Evolutionary conservation across 2,888 invertebrate species (phyloP), one percentile per base, ranked within the genome.

Genomic region (Thelaira solivaga): DNA sequence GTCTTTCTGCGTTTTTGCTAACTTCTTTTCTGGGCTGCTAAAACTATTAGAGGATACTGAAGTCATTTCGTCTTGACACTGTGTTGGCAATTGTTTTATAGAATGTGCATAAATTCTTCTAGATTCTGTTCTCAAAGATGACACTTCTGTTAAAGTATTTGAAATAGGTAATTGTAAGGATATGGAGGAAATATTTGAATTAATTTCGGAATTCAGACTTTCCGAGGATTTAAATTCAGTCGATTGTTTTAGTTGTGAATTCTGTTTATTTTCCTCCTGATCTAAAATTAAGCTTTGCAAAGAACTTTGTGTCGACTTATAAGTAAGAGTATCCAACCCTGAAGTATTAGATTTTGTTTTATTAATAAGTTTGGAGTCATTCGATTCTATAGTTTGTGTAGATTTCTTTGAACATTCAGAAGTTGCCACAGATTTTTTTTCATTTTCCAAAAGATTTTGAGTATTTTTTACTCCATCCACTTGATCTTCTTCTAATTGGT

Each of bases 31-130:
- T 0, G 85, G 84, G 72, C 85, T 85, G 16, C 83, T 84, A 59
- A 84, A 83, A 11, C 84, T 79, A 11, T 85, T 84, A 13, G 85
- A 85, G 0, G 85, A 83, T 4, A 83, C 81, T 6, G 86, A 85
- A 4, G 84, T 83, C 20, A 83, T 82, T 57, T 85, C 85, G 43
- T 85, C 83, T 41, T 80, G 80, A 2, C 73, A 57, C 2, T 62
- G 36, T 45, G 26, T 53, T 18, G 20, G 11, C 22, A 5, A 8
- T n/a, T 53, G 34, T 41, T 53, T 75, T n/a, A 20, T 41, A 18
- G 45, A 26, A 36, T 65, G 39, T 1, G 29, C n/a, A 18, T 65
- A 74, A 1, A 65, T 78, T 61, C 41, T 49, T 18, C 51, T 47
- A 55, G 79, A 59, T 68, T 81, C 80, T 13, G 82, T 76, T 39